Conservation (phyloP, 1,140 invertebrate species). For the Lordiphosa mommai region DNA sequence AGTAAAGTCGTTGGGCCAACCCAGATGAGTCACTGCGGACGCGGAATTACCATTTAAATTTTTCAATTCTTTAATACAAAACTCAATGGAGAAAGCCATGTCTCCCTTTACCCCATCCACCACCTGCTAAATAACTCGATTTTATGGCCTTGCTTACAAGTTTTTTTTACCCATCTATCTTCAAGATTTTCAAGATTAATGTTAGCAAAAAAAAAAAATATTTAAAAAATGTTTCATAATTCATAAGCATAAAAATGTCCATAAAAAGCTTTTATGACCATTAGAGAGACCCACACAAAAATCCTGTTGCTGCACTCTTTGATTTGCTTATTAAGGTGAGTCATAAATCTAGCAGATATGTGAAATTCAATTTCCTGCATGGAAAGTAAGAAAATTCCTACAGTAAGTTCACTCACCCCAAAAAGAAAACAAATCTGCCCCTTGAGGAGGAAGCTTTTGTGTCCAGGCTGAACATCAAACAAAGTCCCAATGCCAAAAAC, state of each 20-base stretch:
- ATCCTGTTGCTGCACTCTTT: background rate
- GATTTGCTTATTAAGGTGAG: conserved; percentile 11
- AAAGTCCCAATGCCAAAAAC: conserved; percentile 6
- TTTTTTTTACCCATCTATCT: background rate
- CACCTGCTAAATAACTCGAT: conserved; percentile 9
- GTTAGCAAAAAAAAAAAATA: background rate
- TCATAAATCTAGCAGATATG: conserved; percentile 8
- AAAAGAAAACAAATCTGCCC: background rate
- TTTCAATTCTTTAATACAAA: too few species aligned
- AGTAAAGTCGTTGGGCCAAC: too few species aligned
- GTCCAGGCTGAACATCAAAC: conserved; percentile 1
- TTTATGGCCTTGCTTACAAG: conserved; percentile 1
- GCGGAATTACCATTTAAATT: too few species aligned
- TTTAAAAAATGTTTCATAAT: background rate
- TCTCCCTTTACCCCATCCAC: too few species aligned
- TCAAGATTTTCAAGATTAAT: conserved; percentile 1
- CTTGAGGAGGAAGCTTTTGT: background rate
- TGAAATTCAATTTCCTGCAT: conserved; percentile 7
- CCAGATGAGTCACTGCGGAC: too few species aligned
- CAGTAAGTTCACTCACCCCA: background rate
- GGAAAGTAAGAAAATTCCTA: background rate
- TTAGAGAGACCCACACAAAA: too few species aligned
- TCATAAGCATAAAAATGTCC: background rate
- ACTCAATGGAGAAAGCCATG: too few species aligned
- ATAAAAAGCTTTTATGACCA: background rate